Evolutionary conservation across 2,888 invertebrate species (phyloP).

Genomic region (Busseola fusca): DNA sequence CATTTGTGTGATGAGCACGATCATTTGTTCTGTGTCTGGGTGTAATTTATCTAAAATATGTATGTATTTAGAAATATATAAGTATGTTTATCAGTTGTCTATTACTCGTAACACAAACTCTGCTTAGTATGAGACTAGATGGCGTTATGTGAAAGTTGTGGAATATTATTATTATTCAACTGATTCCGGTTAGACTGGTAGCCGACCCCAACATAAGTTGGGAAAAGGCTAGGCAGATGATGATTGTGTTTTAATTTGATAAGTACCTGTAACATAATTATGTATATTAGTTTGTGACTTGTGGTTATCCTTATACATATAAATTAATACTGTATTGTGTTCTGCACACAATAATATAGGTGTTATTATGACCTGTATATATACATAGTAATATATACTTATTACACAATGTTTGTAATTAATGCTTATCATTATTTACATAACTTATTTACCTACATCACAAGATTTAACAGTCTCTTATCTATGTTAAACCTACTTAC

Average conservation of each 20-base stretch:
- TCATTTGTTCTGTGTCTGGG: too few relatives aligned
- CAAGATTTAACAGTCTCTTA: constrained; percentile 28
- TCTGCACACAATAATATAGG: constrained; percentile 2
- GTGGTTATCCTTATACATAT: constrained; percentile 33
- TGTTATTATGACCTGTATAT: constrained; percentile 8
- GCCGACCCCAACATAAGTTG: too few relatives aligned
- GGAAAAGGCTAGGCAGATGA: too few relatives aligned
- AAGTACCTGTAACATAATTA: constrained; percentile 7
- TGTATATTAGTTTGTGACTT: constrained; percentile 34
- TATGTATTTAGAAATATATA: too few relatives aligned
- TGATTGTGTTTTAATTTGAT: neutral
- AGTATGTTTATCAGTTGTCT: too few relatives aligned
- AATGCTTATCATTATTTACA: constrained; percentile 28
- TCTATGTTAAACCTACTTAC: constrained; percentile 11
- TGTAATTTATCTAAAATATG: too few relatives aligned
- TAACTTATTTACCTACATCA: constrained; percentile 26
- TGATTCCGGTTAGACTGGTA: too few relatives aligned
- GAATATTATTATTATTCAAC: too few relatives aligned
- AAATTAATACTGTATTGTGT: constrained; percentile 11
- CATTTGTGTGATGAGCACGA: too few relatives aligned
- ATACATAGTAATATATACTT: neutral
- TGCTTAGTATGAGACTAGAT: too few relatives aligned
- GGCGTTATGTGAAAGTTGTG: too few relatives aligned
- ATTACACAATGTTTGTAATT: constrained; percentile 35
- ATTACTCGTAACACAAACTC: too few relatives aligned